Evolutionary conservation across 2,888 invertebrate species (phyloP).

Genomic region (Tetranychus piercei): DNA sequence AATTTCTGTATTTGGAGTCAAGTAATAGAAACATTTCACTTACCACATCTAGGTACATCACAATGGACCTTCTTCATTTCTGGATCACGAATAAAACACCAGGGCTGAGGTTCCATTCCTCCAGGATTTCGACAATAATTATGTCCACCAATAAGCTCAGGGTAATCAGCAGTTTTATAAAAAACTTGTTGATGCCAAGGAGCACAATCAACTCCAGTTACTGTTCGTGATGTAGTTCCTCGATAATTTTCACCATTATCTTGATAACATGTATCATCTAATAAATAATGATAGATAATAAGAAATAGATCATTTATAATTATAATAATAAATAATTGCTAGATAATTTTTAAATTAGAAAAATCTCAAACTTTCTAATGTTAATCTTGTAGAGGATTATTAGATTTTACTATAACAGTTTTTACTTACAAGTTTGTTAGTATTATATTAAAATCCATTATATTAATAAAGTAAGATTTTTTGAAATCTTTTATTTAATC

Average conservation of each 20-base stretch:
- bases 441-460: no score
- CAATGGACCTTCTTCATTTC: constrained; percentile 58
- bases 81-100: constrained; percentile 53
- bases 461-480: no score
- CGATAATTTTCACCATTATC: constrained; percentile 58
- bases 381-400: no score
- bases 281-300: neutral
- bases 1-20: no score
- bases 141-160: constrained; percentile 66
- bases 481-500: no score
- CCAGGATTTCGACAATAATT: constrained; percentile 82
- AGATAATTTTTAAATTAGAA: no score
- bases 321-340: no score
- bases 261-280: constrained; percentile 67
- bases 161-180: constrained; percentile 53
- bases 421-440: no score
- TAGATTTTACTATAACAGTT: no score
- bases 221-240: constrained; percentile 44
- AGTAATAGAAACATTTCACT: constrained; percentile 29
- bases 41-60: constrained; percentile 66
- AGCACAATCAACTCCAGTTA: constrained; percentile 47
- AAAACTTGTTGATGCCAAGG: constrained; percentile 68
- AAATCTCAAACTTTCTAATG: no score
- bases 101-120: constrained; percentile 57
- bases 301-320: no score